These are phyloP conservation scores for Rhinoptilus africanus DNA, from an alignment of 2,113 vertebrate species.

Conservation along the genomic window DNA sequence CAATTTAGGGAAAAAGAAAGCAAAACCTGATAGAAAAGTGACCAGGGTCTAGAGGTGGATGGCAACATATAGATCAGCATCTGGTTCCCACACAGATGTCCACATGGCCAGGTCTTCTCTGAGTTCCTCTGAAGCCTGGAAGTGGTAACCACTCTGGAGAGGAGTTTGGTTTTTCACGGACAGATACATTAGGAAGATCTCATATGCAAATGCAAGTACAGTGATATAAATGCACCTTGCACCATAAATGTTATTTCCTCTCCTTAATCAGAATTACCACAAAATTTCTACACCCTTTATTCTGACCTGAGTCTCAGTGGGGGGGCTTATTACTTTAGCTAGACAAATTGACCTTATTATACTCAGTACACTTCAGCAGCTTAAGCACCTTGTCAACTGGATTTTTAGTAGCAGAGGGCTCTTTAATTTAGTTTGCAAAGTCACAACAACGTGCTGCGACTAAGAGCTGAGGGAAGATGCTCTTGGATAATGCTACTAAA, in stretches of 20 bases:
- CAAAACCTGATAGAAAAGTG: neutral
- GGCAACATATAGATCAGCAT: neutral
- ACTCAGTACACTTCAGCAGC: neutral
- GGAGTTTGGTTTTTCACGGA: neutral
- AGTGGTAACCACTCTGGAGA: neutral
- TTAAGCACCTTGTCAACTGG: neutral
- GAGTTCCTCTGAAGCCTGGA: neutral
- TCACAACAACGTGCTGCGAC: accelerated
- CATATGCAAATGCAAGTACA: neutral
- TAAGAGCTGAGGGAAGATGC: neutral
- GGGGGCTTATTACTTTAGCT: neutral
- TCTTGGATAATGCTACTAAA: neutral
- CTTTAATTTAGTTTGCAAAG: neutral
- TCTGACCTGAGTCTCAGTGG: neutral
- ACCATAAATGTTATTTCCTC: neutral
- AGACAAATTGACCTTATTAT: neutral
- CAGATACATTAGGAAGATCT: neutral
- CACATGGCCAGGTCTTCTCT: neutral
- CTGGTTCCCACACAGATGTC: neutral
- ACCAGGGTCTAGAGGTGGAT: neutral
- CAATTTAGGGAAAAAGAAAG: neutral
- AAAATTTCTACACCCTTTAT: neutral
- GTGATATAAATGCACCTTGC: neutral
- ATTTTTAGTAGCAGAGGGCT: neutral
- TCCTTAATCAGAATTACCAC: neutral